These are phyloP conservation scores for Alca torda DNA, from an alignment of 2,797 vertebrate species.

Conservation along the genomic window DNA sequence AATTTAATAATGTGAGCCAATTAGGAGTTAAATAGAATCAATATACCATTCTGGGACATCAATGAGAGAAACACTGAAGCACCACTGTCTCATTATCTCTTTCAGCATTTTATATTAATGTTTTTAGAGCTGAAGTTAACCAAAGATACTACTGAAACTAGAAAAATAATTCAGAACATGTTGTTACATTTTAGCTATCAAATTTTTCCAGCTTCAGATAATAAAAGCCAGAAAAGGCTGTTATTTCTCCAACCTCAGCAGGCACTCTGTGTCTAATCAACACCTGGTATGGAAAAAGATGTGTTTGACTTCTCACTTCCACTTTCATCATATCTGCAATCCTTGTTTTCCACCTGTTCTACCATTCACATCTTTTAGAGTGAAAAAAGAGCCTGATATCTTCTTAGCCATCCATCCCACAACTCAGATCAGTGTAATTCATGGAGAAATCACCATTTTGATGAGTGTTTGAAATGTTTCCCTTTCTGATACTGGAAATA, in stretches of 20 bases:
- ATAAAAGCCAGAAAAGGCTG: background rate
- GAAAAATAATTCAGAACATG: background rate
- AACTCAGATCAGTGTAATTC: background rate
- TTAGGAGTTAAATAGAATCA: constrained; percentile 57
- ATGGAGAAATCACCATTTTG: background rate
- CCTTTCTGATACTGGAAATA: background rate
- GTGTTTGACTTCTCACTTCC: background rate
- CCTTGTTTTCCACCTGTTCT: background rate
- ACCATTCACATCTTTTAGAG: background rate
- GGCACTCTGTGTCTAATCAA: background rate
- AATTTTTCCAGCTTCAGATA: background rate
- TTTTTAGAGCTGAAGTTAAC: background rate
- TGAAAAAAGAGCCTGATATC: background rate
- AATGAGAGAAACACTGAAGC: constrained; percentile 10
- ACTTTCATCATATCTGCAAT: background rate
- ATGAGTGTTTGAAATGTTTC: background rate
- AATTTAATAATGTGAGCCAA: constrained; percentile 67
- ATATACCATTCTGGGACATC: constrained; percentile 60
- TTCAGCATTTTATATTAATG: background rate
- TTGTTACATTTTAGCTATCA: background rate
- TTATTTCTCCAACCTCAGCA: background rate
- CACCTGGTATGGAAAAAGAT: background rate
- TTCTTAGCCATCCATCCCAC: background rate
- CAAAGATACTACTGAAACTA: background rate
- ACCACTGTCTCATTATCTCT: background rate